Conservation (phyloP, 2,113 vertebrate species). For the Alces alces region DNA sequence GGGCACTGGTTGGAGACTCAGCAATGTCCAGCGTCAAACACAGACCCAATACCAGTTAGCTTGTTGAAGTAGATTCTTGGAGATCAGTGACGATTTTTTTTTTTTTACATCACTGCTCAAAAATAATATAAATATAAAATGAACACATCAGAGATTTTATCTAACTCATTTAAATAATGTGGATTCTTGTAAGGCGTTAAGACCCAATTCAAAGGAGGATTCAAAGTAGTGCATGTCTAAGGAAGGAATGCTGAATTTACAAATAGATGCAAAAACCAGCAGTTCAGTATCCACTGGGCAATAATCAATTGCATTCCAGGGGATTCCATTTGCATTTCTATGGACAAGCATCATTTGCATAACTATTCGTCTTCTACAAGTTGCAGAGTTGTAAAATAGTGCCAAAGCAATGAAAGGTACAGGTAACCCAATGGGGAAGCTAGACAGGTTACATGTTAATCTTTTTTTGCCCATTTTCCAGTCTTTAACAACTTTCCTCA, state of each 20-base stretch:
- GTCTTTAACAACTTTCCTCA: neutral
- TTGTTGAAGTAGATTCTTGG: neutral
- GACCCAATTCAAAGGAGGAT: neutral
- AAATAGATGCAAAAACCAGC: neutral
- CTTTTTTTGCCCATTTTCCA: neutral
- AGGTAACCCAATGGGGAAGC: neutral
- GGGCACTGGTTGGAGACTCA: neutral
- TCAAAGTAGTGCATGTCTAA: neutral
- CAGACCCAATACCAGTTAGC: neutral
- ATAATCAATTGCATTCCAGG: neutral
- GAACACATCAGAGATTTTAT: neutral
- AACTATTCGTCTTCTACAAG: neutral
- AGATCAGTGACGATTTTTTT: neutral
- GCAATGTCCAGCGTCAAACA: neutral
- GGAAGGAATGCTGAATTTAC: neutral
- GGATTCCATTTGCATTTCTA: neutral
- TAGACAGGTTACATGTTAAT: accelerated
- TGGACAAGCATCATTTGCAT: neutral
- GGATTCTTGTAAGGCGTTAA: neutral
- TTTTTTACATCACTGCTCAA: neutral
- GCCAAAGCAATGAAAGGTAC: neutral
- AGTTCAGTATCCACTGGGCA: neutral
- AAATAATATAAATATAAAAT: neutral
- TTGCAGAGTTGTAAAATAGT: neutral
- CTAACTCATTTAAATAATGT: neutral